Evolutionary conservation across 2,113 vertebrate genomes (phyloP), one percentile per base, ranked within the genome.

Genomic region (Dermatemys mawii): DNA sequence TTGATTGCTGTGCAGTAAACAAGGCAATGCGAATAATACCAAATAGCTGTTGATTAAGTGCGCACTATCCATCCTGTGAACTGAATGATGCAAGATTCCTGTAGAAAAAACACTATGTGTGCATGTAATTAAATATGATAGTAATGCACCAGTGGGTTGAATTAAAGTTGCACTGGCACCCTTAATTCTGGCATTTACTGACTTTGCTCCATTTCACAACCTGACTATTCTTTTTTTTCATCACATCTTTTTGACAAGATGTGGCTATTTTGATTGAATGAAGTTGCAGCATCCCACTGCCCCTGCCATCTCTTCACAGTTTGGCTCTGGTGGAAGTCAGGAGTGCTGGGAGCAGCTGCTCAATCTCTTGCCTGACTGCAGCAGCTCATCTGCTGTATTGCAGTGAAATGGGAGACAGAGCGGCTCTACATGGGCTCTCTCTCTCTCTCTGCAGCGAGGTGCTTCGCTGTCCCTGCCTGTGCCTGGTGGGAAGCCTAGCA

Each of bases 391-490:
- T 67, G 60, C 35, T 67, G 32, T 67, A 17, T 35, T 19, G 63
- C 35, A n/a, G 32, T 35, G 60, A 63, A 35, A 32, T 63, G 14
- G 32, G 32, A 35, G 60, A n/a, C n/a, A n/a, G 63, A 67, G 16
- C 63, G 2, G 13, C 32, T 67, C 63, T 10, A n/a, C 19, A 17
- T 17, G 60, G 35, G 32, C 8, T 4, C 8, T 21, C 51, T 53
- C 21, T 4, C 51, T 53, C 48, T 48, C 48, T 48, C 11, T 11
- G 5, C 55, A 41, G 67, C 6, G 0, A 0, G 60, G 50, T 90
- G 60, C 27, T 86, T 14, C 87, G 55, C 53, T 3, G 55, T 9
- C 55, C 12, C 12, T 32, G 11, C 27, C 27, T 29, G 55, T 27
- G 1, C 55, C 55, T 57, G 11, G 29, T 11, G 27, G 55, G 27